These are phyloP conservation scores for Rotaria magnacalcarata DNA, from an alignment of 2,888 invertebrate species.

Conservation along the genomic window DNA sequence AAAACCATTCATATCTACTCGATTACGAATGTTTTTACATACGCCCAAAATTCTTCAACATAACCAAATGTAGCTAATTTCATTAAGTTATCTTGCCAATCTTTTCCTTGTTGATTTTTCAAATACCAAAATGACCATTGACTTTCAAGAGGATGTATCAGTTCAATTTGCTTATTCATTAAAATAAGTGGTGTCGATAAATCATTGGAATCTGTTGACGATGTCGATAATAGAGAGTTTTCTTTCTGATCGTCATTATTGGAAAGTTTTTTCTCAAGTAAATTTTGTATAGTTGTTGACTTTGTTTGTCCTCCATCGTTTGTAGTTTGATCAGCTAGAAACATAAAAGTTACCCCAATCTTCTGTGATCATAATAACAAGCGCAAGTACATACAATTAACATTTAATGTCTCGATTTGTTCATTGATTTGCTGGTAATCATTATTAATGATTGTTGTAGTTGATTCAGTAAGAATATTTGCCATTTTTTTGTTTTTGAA, in stretches of 20 bases:
- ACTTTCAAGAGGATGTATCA: conserved; percentile 10
- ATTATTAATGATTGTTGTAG: background rate
- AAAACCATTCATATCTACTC: background rate
- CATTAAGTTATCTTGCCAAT: conserved; percentile 34
- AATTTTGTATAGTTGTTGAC: background rate
- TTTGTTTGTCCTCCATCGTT: background rate
- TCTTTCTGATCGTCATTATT: background rate
- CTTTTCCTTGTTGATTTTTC: conserved; percentile 26
- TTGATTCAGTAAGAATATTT: background rate
- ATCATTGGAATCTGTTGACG: background rate
- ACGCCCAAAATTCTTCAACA: conserved; percentile 37
- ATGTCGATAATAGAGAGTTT: background rate
- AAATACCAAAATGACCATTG: conserved; percentile 36
- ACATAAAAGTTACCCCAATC: too few species aligned
- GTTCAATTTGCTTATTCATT: conserved; percentile 30
- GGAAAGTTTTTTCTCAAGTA: background rate
- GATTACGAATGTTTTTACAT: background rate
- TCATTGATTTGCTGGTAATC: too few species aligned
- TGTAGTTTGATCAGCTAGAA: conserved; percentile 1
- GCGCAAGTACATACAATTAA: background rate
- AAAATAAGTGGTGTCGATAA: background rate
- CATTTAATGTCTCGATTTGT: background rate
- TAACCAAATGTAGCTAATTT: conserved; percentile 24
- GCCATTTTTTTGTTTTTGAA: background rate
- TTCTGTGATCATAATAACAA: too few species aligned